A percentile compares a stretch with the other conserved stretches of the same genome.
phyloP scores from a whole-genome alignment of 1,140 invertebrate genomes.

The Dolichoris vasculosae region DNA sequence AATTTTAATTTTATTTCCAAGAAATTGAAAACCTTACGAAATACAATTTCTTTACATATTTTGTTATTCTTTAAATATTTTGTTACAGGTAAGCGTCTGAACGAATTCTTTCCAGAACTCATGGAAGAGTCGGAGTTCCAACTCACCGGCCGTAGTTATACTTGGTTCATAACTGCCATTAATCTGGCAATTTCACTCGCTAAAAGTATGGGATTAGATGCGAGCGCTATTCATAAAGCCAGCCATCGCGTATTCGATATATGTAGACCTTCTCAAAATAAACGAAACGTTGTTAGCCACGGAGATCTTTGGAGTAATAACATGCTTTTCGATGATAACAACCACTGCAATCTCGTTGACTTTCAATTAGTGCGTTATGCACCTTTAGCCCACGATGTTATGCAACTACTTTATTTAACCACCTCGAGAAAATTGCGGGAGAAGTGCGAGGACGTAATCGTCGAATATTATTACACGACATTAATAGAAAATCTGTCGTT shows the following conservation, averaged over 20 bases:
- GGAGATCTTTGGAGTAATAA: constrained; percentile 80
- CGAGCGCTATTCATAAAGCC: constrained; percentile 62
- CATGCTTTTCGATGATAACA: constrained; percentile 73
- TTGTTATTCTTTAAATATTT: too few species aligned
- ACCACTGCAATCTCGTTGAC: constrained; percentile 77
- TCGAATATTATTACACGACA: constrained; percentile 67
- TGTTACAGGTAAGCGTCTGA: constrained; percentile 62
- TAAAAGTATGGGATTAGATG: constrained; percentile 60
- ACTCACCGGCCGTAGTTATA: constrained; percentile 53
- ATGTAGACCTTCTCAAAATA: constrained; percentile 71
- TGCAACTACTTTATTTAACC: constrained; percentile 68
- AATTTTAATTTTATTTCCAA: too few species aligned
- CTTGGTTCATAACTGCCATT: constrained; percentile 61
- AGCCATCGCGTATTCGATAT: constrained; percentile 69
- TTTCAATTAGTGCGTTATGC: constrained; percentile 76
- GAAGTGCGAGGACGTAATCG: constrained; percentile 59
- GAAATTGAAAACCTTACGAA: too few species aligned
- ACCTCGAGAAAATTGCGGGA: constrained; percentile 62
- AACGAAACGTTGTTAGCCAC: constrained; percentile 77
- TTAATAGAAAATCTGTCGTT: constrained; percentile 56
- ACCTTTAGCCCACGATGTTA: constrained; percentile 74
- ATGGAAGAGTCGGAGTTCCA: constrained; percentile 74
- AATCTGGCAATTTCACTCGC: constrained; percentile 59
- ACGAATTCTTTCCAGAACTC: constrained; percentile 68
- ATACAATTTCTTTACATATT: too few species aligned